These are phyloP conservation scores for Danio albolineatus DNA, from an alignment of 2,797 vertebrate genomes.

Conservation along the genomic window DNA sequence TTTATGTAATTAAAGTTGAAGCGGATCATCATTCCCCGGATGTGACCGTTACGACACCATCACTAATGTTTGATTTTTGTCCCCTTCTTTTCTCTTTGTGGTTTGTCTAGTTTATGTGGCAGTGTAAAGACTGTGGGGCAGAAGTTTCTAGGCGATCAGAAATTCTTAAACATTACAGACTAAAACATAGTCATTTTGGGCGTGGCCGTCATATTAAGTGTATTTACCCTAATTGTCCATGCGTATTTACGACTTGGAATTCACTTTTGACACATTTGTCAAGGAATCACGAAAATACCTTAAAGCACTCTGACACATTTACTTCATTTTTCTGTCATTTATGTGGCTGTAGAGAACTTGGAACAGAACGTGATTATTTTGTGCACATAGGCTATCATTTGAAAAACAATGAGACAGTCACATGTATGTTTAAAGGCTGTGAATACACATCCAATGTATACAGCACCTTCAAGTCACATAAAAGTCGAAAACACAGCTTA, in stretches of 20 bases:
- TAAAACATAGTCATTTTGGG: too few species aligned
- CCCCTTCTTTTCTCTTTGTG: constrained; percentile 8
- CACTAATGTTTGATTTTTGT: constrained; percentile 9
- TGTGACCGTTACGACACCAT: constrained; percentile 4
- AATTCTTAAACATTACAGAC: too few species aligned
- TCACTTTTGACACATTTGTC: constrained; percentile 34
- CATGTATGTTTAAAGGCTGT: constrained; percentile 45
- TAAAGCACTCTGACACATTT: neutral
- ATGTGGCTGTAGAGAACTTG: constrained; percentile 38
- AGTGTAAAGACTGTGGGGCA: constrained; percentile 47
- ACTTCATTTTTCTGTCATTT: constrained; percentile 24
- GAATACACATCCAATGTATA: constrained; percentile 42
- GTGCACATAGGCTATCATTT: constrained; percentile 39
- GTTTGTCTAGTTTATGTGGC: constrained; percentile 19
- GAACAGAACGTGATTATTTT: constrained; percentile 49
- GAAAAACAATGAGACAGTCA: constrained; percentile 34
- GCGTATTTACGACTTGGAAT: constrained; percentile 24
- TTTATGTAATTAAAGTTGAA: too few species aligned
- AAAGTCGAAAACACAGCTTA: constrained; percentile 32
- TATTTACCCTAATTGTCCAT: constrained; percentile 27
- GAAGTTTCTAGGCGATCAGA: constrained; percentile 29
- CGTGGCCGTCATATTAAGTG: constrained; percentile 30
- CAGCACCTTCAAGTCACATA: constrained; percentile 39
- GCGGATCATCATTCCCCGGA: neutral
- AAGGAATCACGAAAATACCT: neutral